Evolutionary conservation across 1,140 invertebrate species (phyloP).

Genomic region (Drosophila auraria): DNA sequence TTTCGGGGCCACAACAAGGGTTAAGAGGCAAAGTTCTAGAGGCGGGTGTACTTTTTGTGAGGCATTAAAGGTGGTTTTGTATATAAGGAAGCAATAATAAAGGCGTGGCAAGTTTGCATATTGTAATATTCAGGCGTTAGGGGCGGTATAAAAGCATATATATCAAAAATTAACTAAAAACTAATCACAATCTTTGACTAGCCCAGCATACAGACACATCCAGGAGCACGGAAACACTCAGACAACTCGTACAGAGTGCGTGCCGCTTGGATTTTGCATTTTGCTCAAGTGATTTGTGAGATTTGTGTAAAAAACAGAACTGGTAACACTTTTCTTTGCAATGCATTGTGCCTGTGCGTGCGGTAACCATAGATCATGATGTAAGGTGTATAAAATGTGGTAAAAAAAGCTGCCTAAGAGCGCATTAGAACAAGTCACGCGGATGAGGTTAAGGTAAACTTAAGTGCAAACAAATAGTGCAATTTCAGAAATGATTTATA

Average conservation of each 20-base stretch:
- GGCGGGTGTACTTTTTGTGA: constrained; percentile 55
- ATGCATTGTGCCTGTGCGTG: constrained; percentile 82
- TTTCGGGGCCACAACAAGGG: constrained; percentile 35
- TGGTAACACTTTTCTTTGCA: constrained; percentile 58
- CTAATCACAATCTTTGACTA: constrained; percentile 61
- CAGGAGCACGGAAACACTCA: constrained; percentile 61
- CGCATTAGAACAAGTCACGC: constrained; percentile 64
- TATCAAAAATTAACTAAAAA: constrained; percentile 35
- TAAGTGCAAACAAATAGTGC: constrained; percentile 17
- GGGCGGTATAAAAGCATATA: constrained; percentile 64
- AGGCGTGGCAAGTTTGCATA: constrained; percentile 81
- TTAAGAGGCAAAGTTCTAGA: constrained; percentile 54
- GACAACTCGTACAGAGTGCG: constrained; percentile 83
- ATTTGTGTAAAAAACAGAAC: not conserved
- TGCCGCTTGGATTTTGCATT: constrained; percentile 78
- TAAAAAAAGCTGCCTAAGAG: constrained; percentile 38
- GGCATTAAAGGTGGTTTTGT: constrained; percentile 34
- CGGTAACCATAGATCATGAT: constrained; percentile 63
- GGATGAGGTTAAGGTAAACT: constrained; percentile 4
- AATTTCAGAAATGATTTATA: not conserved
- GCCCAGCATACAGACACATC: constrained; percentile 67
- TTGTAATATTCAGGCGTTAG: constrained; percentile 77
- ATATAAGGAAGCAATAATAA: constrained; percentile 53
- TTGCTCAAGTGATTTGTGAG: constrained; percentile 41
- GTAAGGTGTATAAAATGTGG: constrained; percentile 20